Evolutionary conservation across 1,140 invertebrate species (phyloP), one percentile per base, ranked within the genome.

Genomic region (Gryon sp.): DNA sequence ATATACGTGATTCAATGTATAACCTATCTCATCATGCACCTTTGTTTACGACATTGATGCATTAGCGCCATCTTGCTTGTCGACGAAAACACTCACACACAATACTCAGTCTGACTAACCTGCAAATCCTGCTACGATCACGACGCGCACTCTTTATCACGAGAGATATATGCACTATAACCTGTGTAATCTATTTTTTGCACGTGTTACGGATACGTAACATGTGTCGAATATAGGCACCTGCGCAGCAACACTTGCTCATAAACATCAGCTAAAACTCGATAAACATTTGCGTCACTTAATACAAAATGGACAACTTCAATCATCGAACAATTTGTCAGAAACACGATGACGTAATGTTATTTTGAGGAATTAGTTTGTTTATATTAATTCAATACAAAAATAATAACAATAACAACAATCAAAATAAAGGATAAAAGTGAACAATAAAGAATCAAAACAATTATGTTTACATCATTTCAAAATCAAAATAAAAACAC

Each of bases 21-120:
- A 36, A 55, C 30, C 16, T 24, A 9, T 57, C 52, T 60, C 50
- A 6, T 18, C 12, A 60, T 43, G 57, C 14, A 48, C 34, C 19
- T 46, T 65, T 76, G 74, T 74, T 77, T 81, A 52, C 62, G 65
- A 68, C 74, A 80, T 81, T 75, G 76, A 80, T 59, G 79, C 83
- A 62, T 83, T 86, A 81, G 84, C 85, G 85, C 84, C 85, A 86
- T 84, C 83, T 86, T 80, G 81, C 45, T 36, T 55, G 41, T 36
- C 53, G n/a, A 18, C 11, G 34, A 45, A n/a, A 72, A 57, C 48
- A 70, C 76, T 79, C 24, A 22, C 30, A 24, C 40, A 40, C 46
- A 48, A 62, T 50, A 28, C n/a, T n/a, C 12, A 32, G 41, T 38
- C 52, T 28, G 22, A n/a, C 20, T 15, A 45, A 38, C 20, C 36